Evolutionary conservation across 2,797 vertebrate genomes (phyloP).

Genomic region (Hydrophis major): DNA sequence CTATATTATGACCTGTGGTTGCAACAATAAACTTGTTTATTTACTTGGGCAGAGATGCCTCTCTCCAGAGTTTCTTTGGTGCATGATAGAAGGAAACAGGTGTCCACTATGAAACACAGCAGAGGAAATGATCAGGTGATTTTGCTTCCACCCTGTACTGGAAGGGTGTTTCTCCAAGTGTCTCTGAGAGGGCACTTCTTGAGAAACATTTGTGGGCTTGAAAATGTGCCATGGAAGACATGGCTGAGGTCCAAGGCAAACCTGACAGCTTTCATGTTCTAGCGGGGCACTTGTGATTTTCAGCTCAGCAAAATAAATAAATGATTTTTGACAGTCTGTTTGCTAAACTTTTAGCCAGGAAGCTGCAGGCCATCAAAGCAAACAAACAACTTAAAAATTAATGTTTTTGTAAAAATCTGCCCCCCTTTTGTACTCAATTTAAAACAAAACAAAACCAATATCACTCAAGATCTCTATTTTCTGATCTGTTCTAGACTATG

Average conservation of each 20-base stretch:
- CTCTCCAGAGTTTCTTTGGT: background rate
- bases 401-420: background rate
- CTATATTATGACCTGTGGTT: background rate
- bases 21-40: background rate
- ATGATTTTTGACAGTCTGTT: slow-evolving; percentile 18
- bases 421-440: background rate
- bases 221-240: slow-evolving; percentile 28
- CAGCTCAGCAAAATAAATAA: slow-evolving; percentile 52
- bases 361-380: slow-evolving; percentile 9
- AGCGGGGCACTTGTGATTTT: slow-evolving; percentile 50
- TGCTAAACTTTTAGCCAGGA: slow-evolving; percentile 38
- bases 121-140: background rate
- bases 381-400: background rate
- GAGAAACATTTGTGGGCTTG: slow-evolving; percentile 41
- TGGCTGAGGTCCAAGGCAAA: slow-evolving; percentile 50
- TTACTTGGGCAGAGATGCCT: background rate
- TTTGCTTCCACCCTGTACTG: background rate
- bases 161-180: slow-evolving; percentile 33
- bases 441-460: background rate
- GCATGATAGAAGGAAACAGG: background rate
- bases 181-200: slow-evolving; percentile 16
- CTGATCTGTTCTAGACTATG: background rate
- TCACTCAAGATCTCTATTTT: background rate
- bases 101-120: background rate
- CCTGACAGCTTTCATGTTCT: slow-evolving; percentile 56